Base-by-base conservation (phyloP, 1,140 invertebrate species). In the Formica selysi region DNA sequence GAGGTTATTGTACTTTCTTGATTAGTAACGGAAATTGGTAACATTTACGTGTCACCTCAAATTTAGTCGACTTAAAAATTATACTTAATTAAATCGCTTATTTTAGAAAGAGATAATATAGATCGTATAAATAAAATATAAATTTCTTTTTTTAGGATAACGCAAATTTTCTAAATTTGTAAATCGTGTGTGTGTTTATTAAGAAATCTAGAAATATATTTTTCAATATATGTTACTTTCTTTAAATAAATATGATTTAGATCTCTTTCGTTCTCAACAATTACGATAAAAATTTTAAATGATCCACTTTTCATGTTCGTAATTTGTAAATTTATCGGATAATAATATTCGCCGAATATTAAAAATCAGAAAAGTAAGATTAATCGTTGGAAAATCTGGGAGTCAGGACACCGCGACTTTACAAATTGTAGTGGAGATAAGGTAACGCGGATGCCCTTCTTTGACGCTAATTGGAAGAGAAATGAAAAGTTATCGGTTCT, bases 401-500 rank as follows among this genome's bases (percentile, higher is more conserved):
- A 90, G 70, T 85, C 85, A n/a, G 78, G 59, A 74, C 62, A 85
- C 2, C 44, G 44, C 80, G 86, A 29, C 85, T 68, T 64, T 62
- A 89, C 85, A 90, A 90, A 90, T 90, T 90, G 65, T 83, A 68
- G 19, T 11, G 36, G 59, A 36, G 57, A 29, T 57, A 59, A 70
- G 68, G 73, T 88, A 85, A 90, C 76, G 41, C 70, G 61, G 48
- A 36, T 65, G 54, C 32, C 29, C 29, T 22, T 68, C 62, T 74
- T 62, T 89, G 87, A 78, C 61, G 79, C 38, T 90, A 90, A 90
- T 90, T 90, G 89, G 73, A 76, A 81, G 73, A 87, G 78, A 90
- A 87, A 87, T 74, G 86, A 87, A 87, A 89, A 89, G 88, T 90
- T 90, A 87, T 90, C 71, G 86, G 65, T 74, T 64, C 51, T 86